Base-by-base conservation (phyloP, 92 coral and sea anemone species). In the Siderastrea siderea region DNA sequence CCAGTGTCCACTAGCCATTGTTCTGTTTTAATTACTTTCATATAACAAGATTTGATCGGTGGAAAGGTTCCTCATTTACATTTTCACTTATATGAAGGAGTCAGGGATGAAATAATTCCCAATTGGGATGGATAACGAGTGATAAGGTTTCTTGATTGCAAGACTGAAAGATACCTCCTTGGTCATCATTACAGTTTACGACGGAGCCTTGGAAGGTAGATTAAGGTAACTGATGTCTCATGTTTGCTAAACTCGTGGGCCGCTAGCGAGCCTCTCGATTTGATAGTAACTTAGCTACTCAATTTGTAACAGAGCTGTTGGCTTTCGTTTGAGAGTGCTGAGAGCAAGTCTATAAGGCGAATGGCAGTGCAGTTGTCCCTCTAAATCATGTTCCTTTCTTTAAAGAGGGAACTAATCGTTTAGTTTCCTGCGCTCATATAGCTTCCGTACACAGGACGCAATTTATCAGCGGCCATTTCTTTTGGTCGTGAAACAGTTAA, bases 1-100 rank as follows among this genome's bases (percentile, higher is more conserved):
- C 61, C 52, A 11, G 79, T 62, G 80, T 47, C 80, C 63, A 66
- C 2, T 44, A 15, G 73, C 64, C 68, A 72, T 84, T 84, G 87
- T 84, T 84, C 73, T 38, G 72, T 72, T 74, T 83, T 84, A 74
- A 84, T 73, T 84, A 64, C 87, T 74, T 84, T 64, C 74, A 61
- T 62, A 61, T 2, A 26, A 51, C 62, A 63, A 54, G 60, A 74
- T 50, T 62, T 11, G 73, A 62, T 73, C 80, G 67, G 62, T 65
- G 74, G 64, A 84, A 74, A 62, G 14, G 26, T 74, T 14, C 55
- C 61, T 48, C 43, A 84, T 74, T 84, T 84, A 58, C 68, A 82
- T 82, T 82, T 82, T 51, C 78, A 4, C 47, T 71, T 16, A 26
- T 45, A 49, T 10, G 48, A 72, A 9, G 13, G 55, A 83, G 69